Percentiles rank a stretch among this genome's conserved stretches.
phyloP scores from a whole-genome alignment of 2,113 vertebrate genomes.

The Benitochromis conjunctus region DNA sequence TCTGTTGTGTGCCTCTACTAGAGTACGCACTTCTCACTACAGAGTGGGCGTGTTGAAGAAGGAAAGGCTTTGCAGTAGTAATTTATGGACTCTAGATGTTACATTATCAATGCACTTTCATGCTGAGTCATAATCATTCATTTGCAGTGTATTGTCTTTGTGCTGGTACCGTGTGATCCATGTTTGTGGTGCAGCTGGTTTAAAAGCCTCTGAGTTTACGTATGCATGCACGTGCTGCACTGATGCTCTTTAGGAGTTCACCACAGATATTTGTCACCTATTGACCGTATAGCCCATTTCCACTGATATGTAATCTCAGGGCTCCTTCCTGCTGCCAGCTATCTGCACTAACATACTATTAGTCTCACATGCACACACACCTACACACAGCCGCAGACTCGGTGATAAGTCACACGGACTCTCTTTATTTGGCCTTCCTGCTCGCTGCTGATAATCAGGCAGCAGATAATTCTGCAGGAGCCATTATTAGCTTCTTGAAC shows the following conservation, averaged over 20 bases:
- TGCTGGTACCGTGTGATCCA: not conserved
- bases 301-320: not conserved
- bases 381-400: not conserved
- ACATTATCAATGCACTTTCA: not conserved
- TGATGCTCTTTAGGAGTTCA: not conserved
- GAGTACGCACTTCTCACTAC: not conserved
- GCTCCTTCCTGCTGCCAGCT: conserved; percentile 7
- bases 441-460: conserved; percentile 8
- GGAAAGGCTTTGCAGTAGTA: not conserved
- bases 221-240: not conserved
- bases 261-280: not conserved
- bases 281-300: not conserved
- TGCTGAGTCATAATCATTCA: not conserved
- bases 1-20: too few relatives aligned
- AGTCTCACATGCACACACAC: not conserved
- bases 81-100: not conserved
- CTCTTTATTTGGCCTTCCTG: conserved; percentile 22
- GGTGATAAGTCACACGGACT: not conserved
- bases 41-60: not conserved
- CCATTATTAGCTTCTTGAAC: conserved; percentile 1
- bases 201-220: not conserved
- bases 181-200: not conserved
- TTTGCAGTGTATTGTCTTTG: not conserved
- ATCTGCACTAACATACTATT: not conserved
- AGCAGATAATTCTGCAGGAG: conserved; percentile 1